phyloP scores from a whole-genome alignment of 2,888 invertebrate genomes.

The Drosophila pseudotakahashii region DNA sequence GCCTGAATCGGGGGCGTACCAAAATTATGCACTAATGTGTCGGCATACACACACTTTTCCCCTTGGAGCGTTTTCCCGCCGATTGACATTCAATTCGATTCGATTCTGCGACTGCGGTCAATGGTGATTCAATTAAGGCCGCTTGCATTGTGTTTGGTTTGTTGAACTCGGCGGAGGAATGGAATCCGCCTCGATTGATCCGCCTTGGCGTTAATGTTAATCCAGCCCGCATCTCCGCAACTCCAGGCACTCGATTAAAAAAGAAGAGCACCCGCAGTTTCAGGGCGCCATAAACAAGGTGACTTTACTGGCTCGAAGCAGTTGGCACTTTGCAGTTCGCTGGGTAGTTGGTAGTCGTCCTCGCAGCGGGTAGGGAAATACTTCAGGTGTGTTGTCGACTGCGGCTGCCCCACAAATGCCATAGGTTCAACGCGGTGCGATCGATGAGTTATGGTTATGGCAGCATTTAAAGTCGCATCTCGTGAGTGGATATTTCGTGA shows the following conservation, averaged over 20 bases:
- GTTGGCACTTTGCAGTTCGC: slow-evolving; percentile 26
- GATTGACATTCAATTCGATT: slow-evolving; percentile 53
- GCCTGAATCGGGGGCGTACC: slow-evolving; percentile 10
- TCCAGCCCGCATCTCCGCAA: slow-evolving; percentile 69
- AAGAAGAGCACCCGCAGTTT: slow-evolving; percentile 70
- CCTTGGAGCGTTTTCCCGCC: slow-evolving; percentile 9
- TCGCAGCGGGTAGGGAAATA: slow-evolving; percentile 26
- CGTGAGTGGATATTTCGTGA: slow-evolving; percentile 20
- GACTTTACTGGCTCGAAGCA: slow-evolving; percentile 69
- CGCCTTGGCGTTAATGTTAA: slow-evolving; percentile 59
- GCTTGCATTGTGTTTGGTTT: slow-evolving; percentile 71
- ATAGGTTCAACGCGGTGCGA: slow-evolving; percentile 30
- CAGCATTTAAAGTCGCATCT: slow-evolving; percentile 19
- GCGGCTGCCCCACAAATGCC: slow-evolving; percentile 18
- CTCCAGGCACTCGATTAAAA: slow-evolving; percentile 47
- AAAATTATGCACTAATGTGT: slow-evolving; percentile 75
- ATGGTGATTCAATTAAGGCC: slow-evolving; percentile 70
- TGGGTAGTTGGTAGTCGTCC: slow-evolving; percentile 20
- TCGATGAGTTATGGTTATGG: slow-evolving; percentile 45
- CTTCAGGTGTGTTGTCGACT: slow-evolving; percentile 18
- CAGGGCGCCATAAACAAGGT: slow-evolving; percentile 68
- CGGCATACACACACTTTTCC: slow-evolving; percentile 51
- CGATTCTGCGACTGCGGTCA: slow-evolving; percentile 38
- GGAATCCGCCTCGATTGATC: slow-evolving; percentile 45
- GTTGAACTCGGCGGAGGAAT: slow-evolving; percentile 58